Conservation (phyloP, 2,888 invertebrate species). For the Drosophila anomalipes region DNA sequence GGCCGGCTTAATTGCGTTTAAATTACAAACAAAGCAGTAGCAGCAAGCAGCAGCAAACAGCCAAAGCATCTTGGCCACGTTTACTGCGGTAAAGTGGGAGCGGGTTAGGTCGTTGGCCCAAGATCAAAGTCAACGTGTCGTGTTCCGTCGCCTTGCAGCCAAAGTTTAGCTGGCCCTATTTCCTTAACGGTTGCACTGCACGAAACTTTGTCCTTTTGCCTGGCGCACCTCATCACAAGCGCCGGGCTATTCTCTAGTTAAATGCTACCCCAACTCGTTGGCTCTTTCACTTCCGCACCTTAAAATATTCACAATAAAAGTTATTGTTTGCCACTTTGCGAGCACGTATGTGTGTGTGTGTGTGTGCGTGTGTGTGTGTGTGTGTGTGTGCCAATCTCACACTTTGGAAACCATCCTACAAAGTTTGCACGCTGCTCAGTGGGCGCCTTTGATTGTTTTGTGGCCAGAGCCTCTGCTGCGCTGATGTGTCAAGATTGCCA, state of each 20-base stretch:
- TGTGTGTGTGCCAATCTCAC: constrained; percentile 36
- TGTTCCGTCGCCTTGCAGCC: constrained; percentile 60
- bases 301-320: constrained; percentile 77
- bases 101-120: constrained; percentile 39
- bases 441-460: constrained; percentile 73
- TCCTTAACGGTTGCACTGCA: constrained; percentile 54
- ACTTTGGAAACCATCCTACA: constrained; percentile 4
- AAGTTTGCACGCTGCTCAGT: constrained; percentile 45
- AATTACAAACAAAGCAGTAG: constrained; percentile 63
- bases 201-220: constrained; percentile 73
- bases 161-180: constrained; percentile 63
- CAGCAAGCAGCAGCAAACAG: neutral
- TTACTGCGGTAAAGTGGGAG: neutral
- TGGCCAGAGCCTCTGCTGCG: constrained; percentile 40
- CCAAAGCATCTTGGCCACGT: constrained; percentile 18
- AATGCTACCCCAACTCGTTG: constrained; percentile 8
- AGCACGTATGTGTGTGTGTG: constrained; percentile 6
- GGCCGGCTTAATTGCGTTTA: constrained; percentile 66
- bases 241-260: constrained; percentile 3
- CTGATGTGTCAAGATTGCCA: constrained; percentile 46
- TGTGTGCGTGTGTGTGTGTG: neutral
- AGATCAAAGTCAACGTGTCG: constrained; percentile 76
- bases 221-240: constrained; percentile 16
- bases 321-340: constrained; percentile 69
- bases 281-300: constrained; percentile 50